Evolutionary conservation across 2,113 vertebrate species (phyloP).

Genomic region (Syngnathus scovelli): DNA sequence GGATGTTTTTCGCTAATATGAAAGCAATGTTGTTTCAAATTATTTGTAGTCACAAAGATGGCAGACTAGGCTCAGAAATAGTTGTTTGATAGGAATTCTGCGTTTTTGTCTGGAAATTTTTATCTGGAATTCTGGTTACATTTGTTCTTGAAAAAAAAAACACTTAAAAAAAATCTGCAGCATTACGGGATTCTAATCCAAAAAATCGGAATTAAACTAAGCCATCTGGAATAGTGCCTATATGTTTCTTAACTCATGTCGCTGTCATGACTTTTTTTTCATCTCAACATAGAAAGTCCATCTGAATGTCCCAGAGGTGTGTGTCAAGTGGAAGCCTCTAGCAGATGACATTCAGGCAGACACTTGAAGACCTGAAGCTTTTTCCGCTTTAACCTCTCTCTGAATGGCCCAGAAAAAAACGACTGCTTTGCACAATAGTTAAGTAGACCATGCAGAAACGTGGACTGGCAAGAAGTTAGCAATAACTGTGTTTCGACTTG

Average conservation of each 20-base stretch:
- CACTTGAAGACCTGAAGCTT: conserved; percentile 8
- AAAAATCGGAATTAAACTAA: not conserved
- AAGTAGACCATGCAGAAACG: not conserved
- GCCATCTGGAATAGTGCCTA: not conserved
- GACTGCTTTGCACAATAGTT: conserved; percentile 15
- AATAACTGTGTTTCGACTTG: conserved; percentile 26
- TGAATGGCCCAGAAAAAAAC: conserved; percentile 1
- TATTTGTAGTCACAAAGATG: not conserved
- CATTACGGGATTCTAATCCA: not conserved
- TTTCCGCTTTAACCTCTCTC: not conserved
- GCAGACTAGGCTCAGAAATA: no score
- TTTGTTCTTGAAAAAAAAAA: no score
- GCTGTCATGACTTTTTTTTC: conserved; percentile 36
- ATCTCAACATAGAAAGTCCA: conserved; percentile 59
- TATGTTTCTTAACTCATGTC: conserved; percentile 39
- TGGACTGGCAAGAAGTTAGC: not conserved
- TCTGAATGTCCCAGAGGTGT: conserved; percentile 49
- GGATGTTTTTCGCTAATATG: not conserved
- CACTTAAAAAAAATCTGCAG: not conserved
- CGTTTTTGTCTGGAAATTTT: no score
- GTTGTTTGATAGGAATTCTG: no score
- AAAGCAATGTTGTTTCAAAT: not conserved
- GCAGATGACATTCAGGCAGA: conserved; percentile 30
- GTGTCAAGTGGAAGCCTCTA: conserved; percentile 27
- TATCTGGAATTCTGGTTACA: no score